These are phyloP conservation scores for Graphium colonna DNA, from an alignment of 2,888 invertebrate species.

Conservation along the genomic window DNA sequence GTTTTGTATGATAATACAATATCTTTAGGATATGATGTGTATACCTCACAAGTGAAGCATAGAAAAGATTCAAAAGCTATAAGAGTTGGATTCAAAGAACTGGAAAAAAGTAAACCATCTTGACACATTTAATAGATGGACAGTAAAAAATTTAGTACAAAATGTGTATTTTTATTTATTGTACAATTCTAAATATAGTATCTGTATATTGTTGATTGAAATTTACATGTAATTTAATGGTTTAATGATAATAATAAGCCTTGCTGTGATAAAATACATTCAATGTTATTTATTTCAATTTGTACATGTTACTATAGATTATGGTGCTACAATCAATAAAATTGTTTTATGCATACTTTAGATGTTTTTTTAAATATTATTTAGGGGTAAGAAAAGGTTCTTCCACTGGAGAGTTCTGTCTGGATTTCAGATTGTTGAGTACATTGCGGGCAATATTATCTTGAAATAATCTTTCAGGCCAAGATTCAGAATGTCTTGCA, in stretches of 20 bases:
- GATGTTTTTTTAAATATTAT: constrained; percentile 30
- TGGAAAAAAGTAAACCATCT: constrained; percentile 13
- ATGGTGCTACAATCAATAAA: constrained; percentile 19
- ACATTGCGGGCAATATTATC: constrained; percentile 66
- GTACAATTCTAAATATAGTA: background rate
- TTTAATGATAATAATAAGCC: constrained; percentile 6
- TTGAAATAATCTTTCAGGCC: constrained; percentile 68
- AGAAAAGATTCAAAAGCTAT: constrained; percentile 41
- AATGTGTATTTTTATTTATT: background rate
- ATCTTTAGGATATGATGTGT: constrained; percentile 93
- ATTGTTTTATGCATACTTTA: constrained; percentile 5
- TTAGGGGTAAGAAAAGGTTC: constrained; percentile 67
- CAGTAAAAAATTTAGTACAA: background rate
- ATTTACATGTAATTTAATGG: background rate
- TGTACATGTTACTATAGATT: constrained; percentile 13
- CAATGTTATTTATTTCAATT: constrained; percentile 4
- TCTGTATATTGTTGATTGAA: background rate
- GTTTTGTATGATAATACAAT: constrained; percentile 94
- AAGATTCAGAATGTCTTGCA: constrained; percentile 55
- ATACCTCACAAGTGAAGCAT: constrained; percentile 91
- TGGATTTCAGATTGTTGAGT: constrained; percentile 54
- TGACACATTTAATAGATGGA: constrained; percentile 24
- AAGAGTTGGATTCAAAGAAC: constrained; percentile 27
- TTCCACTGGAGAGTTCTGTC: constrained; percentile 53
- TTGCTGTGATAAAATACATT: constrained; percentile 20